Percentiles rank a stretch among this genome's conserved stretches.
Conservation (phyloP, 2,113 vertebrate genomes). For the Sturnus vulgaris region DNA sequence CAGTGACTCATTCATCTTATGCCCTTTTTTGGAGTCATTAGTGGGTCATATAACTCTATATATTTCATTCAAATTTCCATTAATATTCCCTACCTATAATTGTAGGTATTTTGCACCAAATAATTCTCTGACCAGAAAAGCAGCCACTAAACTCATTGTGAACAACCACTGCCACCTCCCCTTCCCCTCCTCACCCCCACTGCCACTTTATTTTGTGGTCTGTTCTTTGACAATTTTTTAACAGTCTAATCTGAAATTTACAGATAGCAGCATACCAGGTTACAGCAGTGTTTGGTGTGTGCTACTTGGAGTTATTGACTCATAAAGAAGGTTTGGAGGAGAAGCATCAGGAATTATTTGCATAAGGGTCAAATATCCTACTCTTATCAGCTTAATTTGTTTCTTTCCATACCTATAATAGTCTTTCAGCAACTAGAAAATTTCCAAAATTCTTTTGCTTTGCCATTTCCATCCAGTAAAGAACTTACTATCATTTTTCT, state of each 20-base stretch:
- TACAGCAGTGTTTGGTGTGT: not conserved
- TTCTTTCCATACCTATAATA: not conserved
- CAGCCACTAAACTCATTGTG: not conserved
- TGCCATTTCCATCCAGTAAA: not conserved
- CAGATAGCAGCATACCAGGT: not conserved
- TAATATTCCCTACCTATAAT: not conserved
- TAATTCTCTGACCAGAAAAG: not conserved
- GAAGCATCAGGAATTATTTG: not conserved
- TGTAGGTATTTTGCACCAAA: not conserved
- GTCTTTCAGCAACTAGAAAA: not conserved
- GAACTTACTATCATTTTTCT: not conserved
- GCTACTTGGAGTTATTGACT: not conserved
- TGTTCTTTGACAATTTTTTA: not conserved
- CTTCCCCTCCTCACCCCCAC: too few relatives aligned
- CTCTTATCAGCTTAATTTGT: not conserved
- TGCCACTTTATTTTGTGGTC: not conserved
- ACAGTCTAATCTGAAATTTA: not conserved
- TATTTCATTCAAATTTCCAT: constrained; percentile 6
- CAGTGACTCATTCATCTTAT: not conserved
- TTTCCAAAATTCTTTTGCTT: not conserved
- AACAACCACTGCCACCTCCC: not conserved
- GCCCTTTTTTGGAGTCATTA: constrained; percentile 20
- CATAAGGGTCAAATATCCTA: not conserved
- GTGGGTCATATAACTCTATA: constrained; percentile 1
- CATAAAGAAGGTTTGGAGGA: not conserved